Base-by-base conservation (phyloP, 1,140 invertebrate species). In the Drosophila pectinifera region DNA sequence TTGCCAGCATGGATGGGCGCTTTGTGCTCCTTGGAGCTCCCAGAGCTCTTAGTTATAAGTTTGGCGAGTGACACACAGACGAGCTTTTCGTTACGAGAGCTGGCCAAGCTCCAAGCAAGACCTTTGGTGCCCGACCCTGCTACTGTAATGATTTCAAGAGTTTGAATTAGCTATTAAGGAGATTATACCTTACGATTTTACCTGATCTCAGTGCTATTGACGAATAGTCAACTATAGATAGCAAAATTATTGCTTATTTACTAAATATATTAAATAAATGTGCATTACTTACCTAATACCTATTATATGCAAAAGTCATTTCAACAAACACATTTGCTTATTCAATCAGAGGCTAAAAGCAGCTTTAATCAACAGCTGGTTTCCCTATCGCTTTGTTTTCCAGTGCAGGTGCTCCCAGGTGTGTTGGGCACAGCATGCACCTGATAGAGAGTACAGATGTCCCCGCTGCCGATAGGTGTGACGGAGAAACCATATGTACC, bases 391-490 rank as follows among this genome's bases (percentile, higher is more conserved):
- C 18, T 4, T 51, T 51, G 28, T 18, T 34, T 5, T 34, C 14
- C 13, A 20, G 48, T 20, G 16, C 28, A 51, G 13, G 13, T 51
- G 28, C 7, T 18, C 48, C 13, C 18, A 20, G 11, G 14, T 43
- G 24, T 57, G 24, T 18, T 26, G 14, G 28, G 57, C 36, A 53
- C 45, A 20, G 22, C 1, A 34, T 18, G 57, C 22, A 38, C 11
- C 38, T 63, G 26, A 31, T 63, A 31, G 31, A 22, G 18, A 34
- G 53, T 22, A 34, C n/a, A 5, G 18, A n/a, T 18, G 18, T 18
- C 14, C 16, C 7, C n/a, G 8, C 24, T 4, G 3, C 31, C 31
- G 31, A 34, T 34, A 34, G 11, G 31, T 7, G 14, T 38, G 36
- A 38, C n/a, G 14, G 18, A 20, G 16, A 51, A 51, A 51, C 18